Conservation (phyloP, 2,888 invertebrate genomes). For the Acanthococcus lagerstroemiae region DNA sequence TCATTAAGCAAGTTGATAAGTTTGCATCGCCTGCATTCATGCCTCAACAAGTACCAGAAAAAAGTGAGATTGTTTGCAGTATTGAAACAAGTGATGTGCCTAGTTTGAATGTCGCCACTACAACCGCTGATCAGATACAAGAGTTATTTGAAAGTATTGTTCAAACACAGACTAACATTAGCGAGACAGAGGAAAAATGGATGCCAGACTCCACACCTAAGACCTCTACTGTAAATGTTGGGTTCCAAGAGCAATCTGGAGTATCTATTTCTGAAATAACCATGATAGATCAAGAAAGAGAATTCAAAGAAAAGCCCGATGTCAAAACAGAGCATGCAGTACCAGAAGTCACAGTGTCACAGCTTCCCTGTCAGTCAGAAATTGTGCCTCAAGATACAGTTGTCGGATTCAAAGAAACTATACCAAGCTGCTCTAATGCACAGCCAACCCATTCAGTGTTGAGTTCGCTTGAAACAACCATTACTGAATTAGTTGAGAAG, state of each 20-base stretch:
- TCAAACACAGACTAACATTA: constrained; percentile 39
- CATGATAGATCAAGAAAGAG: background rate
- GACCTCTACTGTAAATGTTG: constrained; percentile 26
- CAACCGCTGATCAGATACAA: constrained; percentile 35
- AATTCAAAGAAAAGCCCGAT: background rate
- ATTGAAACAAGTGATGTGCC: constrained; percentile 45
- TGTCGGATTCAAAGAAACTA: constrained; percentile 28
- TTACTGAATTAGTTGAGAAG: constrained; percentile 22
- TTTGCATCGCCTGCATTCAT: constrained; percentile 35
- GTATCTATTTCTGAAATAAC: background rate
- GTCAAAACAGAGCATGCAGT: background rate
- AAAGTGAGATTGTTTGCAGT: constrained; percentile 48
- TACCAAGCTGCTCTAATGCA: constrained; percentile 41
- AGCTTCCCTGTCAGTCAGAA: constrained; percentile 6
- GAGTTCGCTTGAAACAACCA: constrained; percentile 8
- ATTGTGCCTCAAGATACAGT: constrained; percentile 23
- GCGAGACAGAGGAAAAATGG: constrained; percentile 38
- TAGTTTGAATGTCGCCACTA: constrained; percentile 32
- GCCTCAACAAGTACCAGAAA: constrained; percentile 41
- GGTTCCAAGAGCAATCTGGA: constrained; percentile 5
- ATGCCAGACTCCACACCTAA: background rate
- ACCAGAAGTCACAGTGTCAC: background rate
- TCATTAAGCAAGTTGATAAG: background rate
- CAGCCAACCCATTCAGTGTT: constrained; percentile 46
- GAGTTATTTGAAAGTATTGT: constrained; percentile 41